Evolutionary conservation across 23 tunicate species (phyloP).

Genomic region (Trididemnum nubilum): DNA sequence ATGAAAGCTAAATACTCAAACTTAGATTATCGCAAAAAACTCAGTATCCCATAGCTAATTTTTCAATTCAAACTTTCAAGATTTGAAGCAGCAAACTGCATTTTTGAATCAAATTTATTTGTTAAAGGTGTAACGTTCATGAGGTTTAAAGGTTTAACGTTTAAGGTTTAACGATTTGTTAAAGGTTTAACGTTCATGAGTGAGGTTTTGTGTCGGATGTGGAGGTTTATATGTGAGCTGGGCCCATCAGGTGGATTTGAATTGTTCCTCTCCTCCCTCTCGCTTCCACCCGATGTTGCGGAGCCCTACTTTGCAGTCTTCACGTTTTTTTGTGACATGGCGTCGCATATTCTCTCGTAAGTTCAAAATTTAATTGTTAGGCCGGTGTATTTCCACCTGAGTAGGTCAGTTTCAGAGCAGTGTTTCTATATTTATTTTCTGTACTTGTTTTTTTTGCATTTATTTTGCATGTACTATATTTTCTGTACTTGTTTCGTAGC

Average conservation of each 20-base stretch:
- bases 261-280: slow-evolving; percentile 65
- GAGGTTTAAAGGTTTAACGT: too few relatives aligned
- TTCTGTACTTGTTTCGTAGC: too few relatives aligned
- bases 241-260: slow-evolving; percentile 96
- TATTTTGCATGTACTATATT: background rate
- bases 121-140: too few relatives aligned
- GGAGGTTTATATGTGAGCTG: slow-evolving; percentile 97
- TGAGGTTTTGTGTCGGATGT: slow-evolving; percentile 82
- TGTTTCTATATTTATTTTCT: too few relatives aligned
- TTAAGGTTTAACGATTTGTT: too few relatives aligned
- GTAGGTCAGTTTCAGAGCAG: background rate
- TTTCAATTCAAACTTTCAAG: too few relatives aligned
- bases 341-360: slow-evolving; percentile 87
- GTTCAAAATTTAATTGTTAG: slow-evolving; percentile 16
- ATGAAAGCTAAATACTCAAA: background rate
- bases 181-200: slow-evolving; percentile 91
- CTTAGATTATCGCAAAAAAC: background rate
- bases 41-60: too few relatives aligned
- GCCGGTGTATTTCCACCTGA: background rate
- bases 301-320: slow-evolving; percentile 96
- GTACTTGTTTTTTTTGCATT: background rate
- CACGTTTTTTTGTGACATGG: slow-evolving; percentile 93
- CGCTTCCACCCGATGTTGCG: slow-evolving; percentile 46
- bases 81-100: too few relatives aligned
- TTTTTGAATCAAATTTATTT: too few relatives aligned